Evolutionary conservation across 1,140 invertebrate genomes (phyloP).

Genomic region (Forficula auricularia): DNA sequence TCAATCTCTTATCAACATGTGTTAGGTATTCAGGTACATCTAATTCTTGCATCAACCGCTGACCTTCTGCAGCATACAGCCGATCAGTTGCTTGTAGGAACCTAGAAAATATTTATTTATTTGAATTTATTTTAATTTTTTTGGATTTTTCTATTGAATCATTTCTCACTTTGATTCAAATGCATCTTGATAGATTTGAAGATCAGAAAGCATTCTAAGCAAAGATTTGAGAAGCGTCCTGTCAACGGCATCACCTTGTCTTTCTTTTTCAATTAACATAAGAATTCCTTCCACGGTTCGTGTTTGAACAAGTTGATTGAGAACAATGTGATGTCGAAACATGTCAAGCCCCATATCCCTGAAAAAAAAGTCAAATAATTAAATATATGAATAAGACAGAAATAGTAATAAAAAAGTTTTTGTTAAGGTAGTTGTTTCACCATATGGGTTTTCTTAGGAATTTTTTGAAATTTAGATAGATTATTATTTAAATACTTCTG

Average conservation of each 20-base stretch:
- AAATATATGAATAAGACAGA: conserved; percentile 14
- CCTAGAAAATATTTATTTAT: conserved; percentile 23
- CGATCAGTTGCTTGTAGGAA: conserved; percentile 84
- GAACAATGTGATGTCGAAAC: conserved; percentile 83
- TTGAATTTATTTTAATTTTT: conserved; percentile 12
- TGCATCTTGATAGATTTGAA: conserved; percentile 89
- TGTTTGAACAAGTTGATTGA: conserved; percentile 77
- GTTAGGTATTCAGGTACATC: conserved; percentile 87
- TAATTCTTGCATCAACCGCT: conserved; percentile 77
- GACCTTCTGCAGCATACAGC: conserved; percentile 82
- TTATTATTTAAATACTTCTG: too few species aligned
- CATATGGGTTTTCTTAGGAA: too few species aligned
- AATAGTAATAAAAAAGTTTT: conserved; percentile 1
- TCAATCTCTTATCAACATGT: conserved; percentile 87
- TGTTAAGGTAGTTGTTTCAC: too few species aligned
- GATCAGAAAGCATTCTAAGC: conserved; percentile 88
- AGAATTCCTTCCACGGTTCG: conserved; percentile 88
- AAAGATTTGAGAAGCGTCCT: conserved; percentile 83
- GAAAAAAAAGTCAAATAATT: conserved; percentile 21
- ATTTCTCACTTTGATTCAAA: conserved; percentile 68
- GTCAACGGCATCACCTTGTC: conserved; percentile 87
- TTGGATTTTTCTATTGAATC: conserved; percentile 1
- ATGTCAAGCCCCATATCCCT: conserved; percentile 95
- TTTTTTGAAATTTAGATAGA: too few species aligned
- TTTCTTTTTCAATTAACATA: conserved; percentile 82